Conservation (phyloP, 64 coral and sea anemone genomes). For the Trachythela sp. region DNA sequence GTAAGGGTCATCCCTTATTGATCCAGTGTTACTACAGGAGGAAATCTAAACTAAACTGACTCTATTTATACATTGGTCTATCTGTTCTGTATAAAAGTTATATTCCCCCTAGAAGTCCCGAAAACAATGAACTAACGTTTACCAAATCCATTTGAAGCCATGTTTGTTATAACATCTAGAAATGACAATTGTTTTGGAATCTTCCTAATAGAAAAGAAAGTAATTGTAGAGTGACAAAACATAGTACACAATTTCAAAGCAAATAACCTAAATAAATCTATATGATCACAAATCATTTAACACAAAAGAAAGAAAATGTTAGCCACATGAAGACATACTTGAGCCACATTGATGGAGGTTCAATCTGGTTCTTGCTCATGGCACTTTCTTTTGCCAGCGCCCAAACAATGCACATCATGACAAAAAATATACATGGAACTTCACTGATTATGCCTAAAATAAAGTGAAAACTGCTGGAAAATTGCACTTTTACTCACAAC, state of each 20-base stretch:
- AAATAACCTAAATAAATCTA: too few relatives aligned
- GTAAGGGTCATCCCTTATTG: too few relatives aligned
- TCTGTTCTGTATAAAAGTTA: too few relatives aligned
- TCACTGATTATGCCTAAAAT: constrained; percentile 63
- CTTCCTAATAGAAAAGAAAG: not conserved
- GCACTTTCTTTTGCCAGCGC: constrained; percentile 57
- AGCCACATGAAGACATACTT: constrained; percentile 6
- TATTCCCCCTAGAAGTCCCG: too few relatives aligned
- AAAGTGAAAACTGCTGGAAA: not conserved
- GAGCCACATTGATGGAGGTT: constrained; percentile 51
- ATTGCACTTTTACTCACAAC: not conserved
- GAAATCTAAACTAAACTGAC: too few relatives aligned
- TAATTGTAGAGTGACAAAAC: not conserved
- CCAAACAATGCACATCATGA: constrained; percentile 65
- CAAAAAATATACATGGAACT: constrained; percentile 46
- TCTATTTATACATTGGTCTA: too few relatives aligned
- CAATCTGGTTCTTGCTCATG: constrained; percentile 44
- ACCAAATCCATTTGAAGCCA: constrained; percentile 55
- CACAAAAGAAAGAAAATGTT: not conserved
- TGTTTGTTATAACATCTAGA: constrained; percentile 35
- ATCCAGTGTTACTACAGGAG: too few relatives aligned
- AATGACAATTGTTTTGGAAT: constrained; percentile 46
- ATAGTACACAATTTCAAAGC: not conserved
- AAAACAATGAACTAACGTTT: not conserved
- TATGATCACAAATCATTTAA: not conserved